phyloP scores from a whole-genome alignment of 2,797 vertebrate species.

The Austrolebias charrua region DNA sequence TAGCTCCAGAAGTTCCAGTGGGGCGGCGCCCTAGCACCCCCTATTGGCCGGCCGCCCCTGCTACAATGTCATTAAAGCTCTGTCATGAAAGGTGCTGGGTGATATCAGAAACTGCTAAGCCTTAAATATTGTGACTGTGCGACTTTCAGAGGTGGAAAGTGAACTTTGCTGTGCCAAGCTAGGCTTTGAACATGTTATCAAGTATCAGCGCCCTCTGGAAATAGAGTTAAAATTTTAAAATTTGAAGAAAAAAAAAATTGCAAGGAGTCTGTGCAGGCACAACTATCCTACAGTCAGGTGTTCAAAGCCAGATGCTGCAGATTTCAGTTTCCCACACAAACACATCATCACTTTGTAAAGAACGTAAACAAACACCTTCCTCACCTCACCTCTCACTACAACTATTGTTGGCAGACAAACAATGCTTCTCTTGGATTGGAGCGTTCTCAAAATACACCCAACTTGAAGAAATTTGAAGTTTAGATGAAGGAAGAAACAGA shows the following conservation, averaged over 20 bases:
- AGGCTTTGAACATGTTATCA: constrained; percentile 55
- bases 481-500: constrained; percentile 25
- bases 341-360: constrained; percentile 50
- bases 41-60: too few species aligned
- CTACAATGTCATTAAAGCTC: too few species aligned
- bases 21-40: too few species aligned
- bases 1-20: too few species aligned
- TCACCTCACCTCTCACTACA: constrained; percentile 35
- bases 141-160: constrained; percentile 44
- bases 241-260: constrained; percentile 17
- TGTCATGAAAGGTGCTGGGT: too few species aligned
- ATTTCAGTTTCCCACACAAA: constrained; percentile 44
- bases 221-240: constrained; percentile 36
- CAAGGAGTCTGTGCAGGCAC: constrained; percentile 17
- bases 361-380: constrained; percentile 59
- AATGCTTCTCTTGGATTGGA: constrained; percentile 24
- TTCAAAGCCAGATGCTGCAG: constrained; percentile 59
- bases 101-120: too few species aligned
- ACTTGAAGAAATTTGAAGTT: constrained; percentile 33
- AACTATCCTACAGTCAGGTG: constrained; percentile 12
- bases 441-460: constrained; percentile 43
- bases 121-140: constrained; percentile 15
- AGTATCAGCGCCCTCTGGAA: constrained; percentile 46
- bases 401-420: constrained; percentile 13
- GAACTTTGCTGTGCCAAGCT: constrained; percentile 58